phyloP scores from a whole-genome alignment of 2,888 invertebrate genomes.

The Acanthosepion pharaonis region DNA sequence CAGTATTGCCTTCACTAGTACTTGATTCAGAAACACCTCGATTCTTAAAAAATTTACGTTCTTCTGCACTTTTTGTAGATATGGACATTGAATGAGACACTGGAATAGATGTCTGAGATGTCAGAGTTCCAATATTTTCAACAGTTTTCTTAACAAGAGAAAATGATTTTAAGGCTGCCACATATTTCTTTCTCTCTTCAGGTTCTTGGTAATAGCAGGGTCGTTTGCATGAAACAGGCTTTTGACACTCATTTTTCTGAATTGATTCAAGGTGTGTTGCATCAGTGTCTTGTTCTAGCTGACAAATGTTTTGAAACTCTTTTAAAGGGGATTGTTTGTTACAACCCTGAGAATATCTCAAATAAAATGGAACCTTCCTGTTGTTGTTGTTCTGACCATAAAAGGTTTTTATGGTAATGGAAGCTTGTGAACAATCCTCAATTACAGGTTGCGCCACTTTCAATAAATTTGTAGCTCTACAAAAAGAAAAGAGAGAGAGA shows the following conservation, averaged over 20 bases:
- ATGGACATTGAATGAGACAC: neutral
- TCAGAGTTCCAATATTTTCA: neutral
- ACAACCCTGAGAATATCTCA: neutral
- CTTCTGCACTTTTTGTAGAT: neutral
- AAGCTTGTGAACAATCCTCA: neutral
- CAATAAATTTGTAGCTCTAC: neutral
- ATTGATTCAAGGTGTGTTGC: neutral
- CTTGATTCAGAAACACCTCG: neutral
- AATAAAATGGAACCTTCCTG: slow-evolving; percentile 24
- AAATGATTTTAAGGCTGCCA: neutral
- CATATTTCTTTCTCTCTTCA: neutral
- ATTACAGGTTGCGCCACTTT: neutral
- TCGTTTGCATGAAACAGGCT: neutral
- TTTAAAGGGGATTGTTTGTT: neutral
- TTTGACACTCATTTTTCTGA: neutral
- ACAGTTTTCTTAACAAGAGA: neutral
- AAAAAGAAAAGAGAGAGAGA: neutral
- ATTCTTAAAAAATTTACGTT: slow-evolving; percentile 41
- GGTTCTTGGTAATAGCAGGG: slow-evolving; percentile 37
- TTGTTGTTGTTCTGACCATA: neutral
- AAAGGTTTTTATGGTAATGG: slow-evolving; percentile 34
- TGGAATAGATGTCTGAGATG: neutral
- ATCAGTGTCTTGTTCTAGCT: neutral
- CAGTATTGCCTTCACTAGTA: neutral
- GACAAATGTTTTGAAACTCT: neutral